Percentiles rank a stretch among this genome's conserved stretches.
These are phyloP conservation scores for Chrysolina oricalcia DNA, from an alignment of 2,888 invertebrate genomes.

Conservation along the genomic window DNA sequence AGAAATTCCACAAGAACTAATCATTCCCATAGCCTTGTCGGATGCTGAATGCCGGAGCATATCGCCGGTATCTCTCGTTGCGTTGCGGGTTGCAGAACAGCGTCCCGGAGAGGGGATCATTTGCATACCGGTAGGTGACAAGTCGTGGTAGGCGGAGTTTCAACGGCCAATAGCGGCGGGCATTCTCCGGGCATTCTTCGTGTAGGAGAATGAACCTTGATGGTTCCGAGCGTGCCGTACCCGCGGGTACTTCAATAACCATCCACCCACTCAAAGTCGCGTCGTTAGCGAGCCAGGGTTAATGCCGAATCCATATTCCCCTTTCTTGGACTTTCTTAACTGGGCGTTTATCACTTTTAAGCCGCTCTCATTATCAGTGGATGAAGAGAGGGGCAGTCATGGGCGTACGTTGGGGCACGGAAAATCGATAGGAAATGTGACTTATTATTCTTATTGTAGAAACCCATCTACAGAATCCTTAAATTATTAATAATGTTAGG, in stretches of 20 bases:
- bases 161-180: constrained; percentile 67
- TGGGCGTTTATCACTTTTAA: constrained; percentile 59
- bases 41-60: constrained; percentile 54
- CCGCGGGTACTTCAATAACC: constrained; percentile 59
- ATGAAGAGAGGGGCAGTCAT: constrained; percentile 44
- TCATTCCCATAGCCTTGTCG: constrained; percentile 41
- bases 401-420: constrained; percentile 30
- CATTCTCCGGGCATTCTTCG: constrained; percentile 65
- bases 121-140: constrained; percentile 74
- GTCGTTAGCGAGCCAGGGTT: constrained; percentile 54
- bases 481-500: not conserved
- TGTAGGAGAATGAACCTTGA: constrained; percentile 69
- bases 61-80: constrained; percentile 42
- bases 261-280: constrained; percentile 60
- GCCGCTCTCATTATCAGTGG: constrained; percentile 55
- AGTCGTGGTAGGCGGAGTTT: constrained; percentile 70
- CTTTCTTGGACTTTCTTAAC: constrained; percentile 54
- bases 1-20: constrained; percentile 4
- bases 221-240: constrained; percentile 67
- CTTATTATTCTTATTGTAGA: constrained; percentile 36
- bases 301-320: constrained; percentile 63
- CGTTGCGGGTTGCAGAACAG: constrained; percentile 58
- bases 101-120: constrained; percentile 63
- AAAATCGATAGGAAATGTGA: constrained; percentile 40
- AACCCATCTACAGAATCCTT: not conserved